phyloP scores from a whole-genome alignment of 2,113 vertebrate species.

The Xenopus laevis region DNA sequence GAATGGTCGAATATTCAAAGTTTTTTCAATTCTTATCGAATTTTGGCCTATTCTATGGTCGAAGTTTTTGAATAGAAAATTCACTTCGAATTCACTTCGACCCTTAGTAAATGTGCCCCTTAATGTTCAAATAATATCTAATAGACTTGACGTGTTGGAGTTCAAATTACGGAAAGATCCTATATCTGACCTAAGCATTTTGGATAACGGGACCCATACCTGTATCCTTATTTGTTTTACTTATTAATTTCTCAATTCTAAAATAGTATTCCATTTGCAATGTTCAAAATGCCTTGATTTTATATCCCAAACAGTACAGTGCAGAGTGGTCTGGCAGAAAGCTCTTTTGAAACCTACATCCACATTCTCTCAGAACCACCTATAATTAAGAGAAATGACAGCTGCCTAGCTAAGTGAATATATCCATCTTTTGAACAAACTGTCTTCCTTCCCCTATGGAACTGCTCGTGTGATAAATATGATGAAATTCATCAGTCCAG shows the following conservation, averaged over 20 bases:
- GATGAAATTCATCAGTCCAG: slow-evolving; percentile 41
- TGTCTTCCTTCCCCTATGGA: slow-evolving; percentile 42
- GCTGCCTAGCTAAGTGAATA: slow-evolving; percentile 41
- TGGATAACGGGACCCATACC: too few species aligned
- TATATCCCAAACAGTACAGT: slow-evolving; percentile 11
- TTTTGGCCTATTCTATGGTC: too few species aligned
- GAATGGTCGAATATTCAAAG: too few species aligned
- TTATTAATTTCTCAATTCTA: not conserved
- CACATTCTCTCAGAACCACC: slow-evolving; percentile 21
- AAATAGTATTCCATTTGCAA: slow-evolving; percentile 10
- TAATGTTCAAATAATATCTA: too few species aligned
- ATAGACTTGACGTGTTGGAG: too few species aligned
- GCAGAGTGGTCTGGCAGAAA: slow-evolving; percentile 7
- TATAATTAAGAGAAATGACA: slow-evolving; percentile 46
- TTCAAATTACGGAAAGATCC: too few species aligned
- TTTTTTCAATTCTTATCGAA: too few species aligned
- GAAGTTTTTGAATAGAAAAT: too few species aligned
- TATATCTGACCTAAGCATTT: too few species aligned
- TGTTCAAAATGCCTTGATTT: slow-evolving; percentile 13
- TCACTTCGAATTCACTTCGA: too few species aligned
- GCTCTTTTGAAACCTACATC: slow-evolving; percentile 32
- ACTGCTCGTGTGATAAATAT: slow-evolving; percentile 39
- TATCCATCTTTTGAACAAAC: slow-evolving; percentile 39
- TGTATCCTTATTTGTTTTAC: too few species aligned
- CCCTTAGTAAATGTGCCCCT: too few species aligned